Percentiles rank a stretch among this genome's conserved stretches.
Conservation (phyloP, 2,888 invertebrate species). For the Hesperia comma region DNA sequence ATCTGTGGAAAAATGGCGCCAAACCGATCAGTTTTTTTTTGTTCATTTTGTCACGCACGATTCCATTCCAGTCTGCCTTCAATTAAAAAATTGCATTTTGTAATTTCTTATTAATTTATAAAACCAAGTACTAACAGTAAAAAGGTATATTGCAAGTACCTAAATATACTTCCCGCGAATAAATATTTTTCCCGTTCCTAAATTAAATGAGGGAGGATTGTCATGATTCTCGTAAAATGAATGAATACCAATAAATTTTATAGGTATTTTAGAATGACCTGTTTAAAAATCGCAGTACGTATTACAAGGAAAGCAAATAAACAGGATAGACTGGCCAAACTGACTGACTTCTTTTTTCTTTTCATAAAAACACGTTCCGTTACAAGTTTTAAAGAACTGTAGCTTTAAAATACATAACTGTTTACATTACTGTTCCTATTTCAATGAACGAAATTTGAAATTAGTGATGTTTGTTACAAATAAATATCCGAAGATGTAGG, state of each 20-base stretch:
- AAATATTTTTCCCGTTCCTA: too few species aligned
- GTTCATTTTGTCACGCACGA: too few species aligned
- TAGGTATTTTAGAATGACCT: background rate
- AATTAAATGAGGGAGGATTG: too few species aligned
- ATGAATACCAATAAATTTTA: too few species aligned
- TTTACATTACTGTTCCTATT: background rate
- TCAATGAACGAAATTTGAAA: background rate
- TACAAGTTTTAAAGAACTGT: constrained; percentile 5
- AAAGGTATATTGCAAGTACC: too few species aligned
- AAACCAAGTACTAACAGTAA: too few species aligned
- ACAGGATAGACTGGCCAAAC: constrained; percentile 4
- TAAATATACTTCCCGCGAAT: too few species aligned
- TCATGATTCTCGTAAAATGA: too few species aligned
- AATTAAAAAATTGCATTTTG: background rate
- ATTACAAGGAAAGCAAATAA: constrained; percentile 6
- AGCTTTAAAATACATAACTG: background rate
- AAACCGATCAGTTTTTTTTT: background rate
- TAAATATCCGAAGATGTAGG: constrained; percentile 7
- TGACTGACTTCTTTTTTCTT: background rate
- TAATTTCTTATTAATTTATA: too few species aligned
- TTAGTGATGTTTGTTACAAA: constrained; percentile 25
- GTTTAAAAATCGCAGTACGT: background rate
- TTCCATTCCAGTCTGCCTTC: background rate
- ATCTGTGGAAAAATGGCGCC: constrained; percentile 7
- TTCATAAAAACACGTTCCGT: constrained; percentile 11